phyloP scores from a whole-genome alignment of 1,140 invertebrate species.

The Drosophila novamexicana region DNA sequence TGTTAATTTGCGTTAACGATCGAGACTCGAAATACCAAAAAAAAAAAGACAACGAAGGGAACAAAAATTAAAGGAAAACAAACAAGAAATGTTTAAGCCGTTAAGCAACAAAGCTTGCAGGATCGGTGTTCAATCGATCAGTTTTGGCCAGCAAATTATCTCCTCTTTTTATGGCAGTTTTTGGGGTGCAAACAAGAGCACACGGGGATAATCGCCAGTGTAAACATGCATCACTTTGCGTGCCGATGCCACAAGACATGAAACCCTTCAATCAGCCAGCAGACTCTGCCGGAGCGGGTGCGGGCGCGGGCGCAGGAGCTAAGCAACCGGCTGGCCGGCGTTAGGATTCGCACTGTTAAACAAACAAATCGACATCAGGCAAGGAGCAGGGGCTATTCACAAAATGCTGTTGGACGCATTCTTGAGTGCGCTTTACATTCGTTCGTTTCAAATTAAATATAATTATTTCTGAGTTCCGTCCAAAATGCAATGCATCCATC shows the following conservation, averaged over 20 bases:
- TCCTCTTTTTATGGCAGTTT: constrained; percentile 70
- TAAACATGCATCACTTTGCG: constrained; percentile 77
- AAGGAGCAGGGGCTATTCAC: not conserved
- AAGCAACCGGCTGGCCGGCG: constrained; percentile 45
- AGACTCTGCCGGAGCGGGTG: constrained; percentile 3
- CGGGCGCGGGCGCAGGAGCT: constrained; percentile 1
- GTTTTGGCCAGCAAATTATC: constrained; percentile 76
- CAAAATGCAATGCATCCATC: constrained; percentile 55
- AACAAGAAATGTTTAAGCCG: constrained; percentile 67
- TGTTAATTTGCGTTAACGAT: constrained; percentile 84
- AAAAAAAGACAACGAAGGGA: constrained; percentile 10
- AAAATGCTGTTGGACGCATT: constrained; percentile 52
- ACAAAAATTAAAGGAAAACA: constrained; percentile 46
- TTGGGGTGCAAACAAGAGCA: constrained; percentile 36
- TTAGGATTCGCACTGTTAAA: constrained; percentile 78
- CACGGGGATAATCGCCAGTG: constrained; percentile 76
- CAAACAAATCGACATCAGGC: constrained; percentile 52
- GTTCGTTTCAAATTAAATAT: constrained; percentile 75
- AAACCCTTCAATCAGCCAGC: constrained; percentile 64
- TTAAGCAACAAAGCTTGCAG: constrained; percentile 49
- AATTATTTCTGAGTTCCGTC: constrained; percentile 65
- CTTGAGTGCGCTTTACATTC: constrained; percentile 44
- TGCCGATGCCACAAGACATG: constrained; percentile 68
- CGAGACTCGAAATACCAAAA: constrained; percentile 26
- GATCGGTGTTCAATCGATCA: constrained; percentile 55